These are phyloP conservation scores for Liopterus haemorrhoidalis DNA, from an alignment of 2,888 invertebrate species.

Conservation along the genomic window DNA sequence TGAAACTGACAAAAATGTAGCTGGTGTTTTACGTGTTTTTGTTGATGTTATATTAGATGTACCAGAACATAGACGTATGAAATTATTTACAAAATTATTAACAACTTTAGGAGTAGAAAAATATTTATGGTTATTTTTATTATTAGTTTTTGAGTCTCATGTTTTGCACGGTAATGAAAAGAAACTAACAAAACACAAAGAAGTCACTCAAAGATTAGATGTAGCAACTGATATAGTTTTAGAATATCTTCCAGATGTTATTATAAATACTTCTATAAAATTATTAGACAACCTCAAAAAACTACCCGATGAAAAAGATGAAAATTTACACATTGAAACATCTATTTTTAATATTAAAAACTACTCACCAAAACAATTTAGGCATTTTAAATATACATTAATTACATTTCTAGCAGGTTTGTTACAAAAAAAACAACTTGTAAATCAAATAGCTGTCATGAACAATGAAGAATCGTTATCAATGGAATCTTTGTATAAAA, in stretches of 20 bases:
- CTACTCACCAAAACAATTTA: conserved; percentile 66
- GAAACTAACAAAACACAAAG: conserved; percentile 37
- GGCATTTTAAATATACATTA: conserved; percentile 78
- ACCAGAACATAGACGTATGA: conserved; percentile 82
- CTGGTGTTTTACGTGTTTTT: conserved; percentile 78
- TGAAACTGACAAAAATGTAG: conserved; percentile 48
- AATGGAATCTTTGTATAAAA: conserved; percentile 61
- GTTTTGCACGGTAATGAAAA: conserved; percentile 52
- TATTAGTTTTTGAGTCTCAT: conserved; percentile 66
- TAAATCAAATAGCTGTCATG: conserved; percentile 58
- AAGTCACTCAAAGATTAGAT: conserved; percentile 52
- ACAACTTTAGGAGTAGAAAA: conserved; percentile 60
- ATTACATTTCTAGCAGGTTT: conserved; percentile 68
- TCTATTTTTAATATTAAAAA: conserved; percentile 55
- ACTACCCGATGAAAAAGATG: conserved; percentile 59
- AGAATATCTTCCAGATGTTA: conserved; percentile 59
- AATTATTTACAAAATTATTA: conserved; percentile 74
- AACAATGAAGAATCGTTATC: conserved; percentile 45
- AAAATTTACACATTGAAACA: conserved; percentile 43
- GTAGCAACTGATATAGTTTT: conserved; percentile 62
- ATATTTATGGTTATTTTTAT: conserved; percentile 66
- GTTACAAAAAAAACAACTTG: conserved; percentile 62
- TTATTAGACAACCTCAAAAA: conserved; percentile 60
- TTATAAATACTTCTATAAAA: conserved; percentile 60
- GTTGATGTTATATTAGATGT: conserved; percentile 87